A percentile compares a stretch with the other conserved stretches of the same genome.
phyloP scores from a whole-genome alignment of 2,113 vertebrate genomes.

The Rissa tridactyla region DNA sequence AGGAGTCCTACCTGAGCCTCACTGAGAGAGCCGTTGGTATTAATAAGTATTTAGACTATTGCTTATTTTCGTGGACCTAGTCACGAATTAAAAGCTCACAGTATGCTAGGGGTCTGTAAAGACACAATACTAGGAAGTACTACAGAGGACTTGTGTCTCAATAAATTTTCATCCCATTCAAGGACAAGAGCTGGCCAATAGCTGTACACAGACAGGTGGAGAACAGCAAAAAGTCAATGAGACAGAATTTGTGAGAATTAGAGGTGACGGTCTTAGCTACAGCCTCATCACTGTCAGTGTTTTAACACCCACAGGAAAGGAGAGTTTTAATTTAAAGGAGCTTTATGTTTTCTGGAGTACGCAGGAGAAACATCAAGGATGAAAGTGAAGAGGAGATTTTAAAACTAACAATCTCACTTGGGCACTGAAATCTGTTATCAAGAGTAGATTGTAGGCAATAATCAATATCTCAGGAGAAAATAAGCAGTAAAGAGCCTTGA shows the following conservation, averaged over 20 bases:
- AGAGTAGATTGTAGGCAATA: not conserved
- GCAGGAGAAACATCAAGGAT: not conserved
- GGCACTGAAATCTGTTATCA: not conserved
- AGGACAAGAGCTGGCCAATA: not conserved
- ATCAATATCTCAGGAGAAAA: not conserved
- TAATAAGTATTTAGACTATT: not conserved
- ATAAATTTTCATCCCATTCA: not conserved
- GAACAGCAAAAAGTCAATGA: not conserved
- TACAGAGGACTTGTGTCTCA: not conserved
- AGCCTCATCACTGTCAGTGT: not conserved
- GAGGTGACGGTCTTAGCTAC: not conserved
- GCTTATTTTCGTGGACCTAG: not conserved
- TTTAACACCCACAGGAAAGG: not conserved
- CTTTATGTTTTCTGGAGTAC: not conserved
- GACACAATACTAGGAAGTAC: accelerated
- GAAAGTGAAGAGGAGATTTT: not conserved
- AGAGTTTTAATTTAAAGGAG: not conserved
- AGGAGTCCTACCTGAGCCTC: not conserved
- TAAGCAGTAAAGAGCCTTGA: not conserved
- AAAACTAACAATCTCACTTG: not conserved
- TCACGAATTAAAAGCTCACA: accelerated
- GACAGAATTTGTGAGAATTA: not conserved
- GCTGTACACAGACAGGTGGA: not conserved
- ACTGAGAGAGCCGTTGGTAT: not conserved
- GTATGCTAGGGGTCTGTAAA: not conserved